These are phyloP conservation scores for Phalera bucephala DNA, from an alignment of 2,888 invertebrate species.

Conservation along the genomic window DNA sequence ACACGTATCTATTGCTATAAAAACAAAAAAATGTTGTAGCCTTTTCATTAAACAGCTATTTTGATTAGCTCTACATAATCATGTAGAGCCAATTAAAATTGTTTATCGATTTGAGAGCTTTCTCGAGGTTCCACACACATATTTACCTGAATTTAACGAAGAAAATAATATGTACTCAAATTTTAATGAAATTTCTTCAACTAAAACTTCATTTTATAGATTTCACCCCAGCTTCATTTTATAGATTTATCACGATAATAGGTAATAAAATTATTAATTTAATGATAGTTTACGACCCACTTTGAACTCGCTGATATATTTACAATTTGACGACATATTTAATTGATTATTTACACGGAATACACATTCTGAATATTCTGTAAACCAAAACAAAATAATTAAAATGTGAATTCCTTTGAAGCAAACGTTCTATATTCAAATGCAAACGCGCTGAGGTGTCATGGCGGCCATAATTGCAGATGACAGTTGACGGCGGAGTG, in stretches of 20 bases:
- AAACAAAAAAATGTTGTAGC: too few relatives aligned
- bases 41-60: too few relatives aligned
- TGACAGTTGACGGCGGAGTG: slow-evolving; percentile 68
- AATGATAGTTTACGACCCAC: slow-evolving; percentile 21
- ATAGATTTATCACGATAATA: slow-evolving; percentile 14
- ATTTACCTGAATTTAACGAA: too few relatives aligned
- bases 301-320: slow-evolving; percentile 27
- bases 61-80: too few relatives aligned
- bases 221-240: too few relatives aligned
- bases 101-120: too few relatives aligned
- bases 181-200: too few relatives aligned
- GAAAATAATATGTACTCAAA: too few relatives aligned
- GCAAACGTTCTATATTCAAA: slow-evolving; percentile 68
- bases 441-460: slow-evolving; percentile 73
- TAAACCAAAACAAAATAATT: slow-evolving; percentile 33
- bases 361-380: slow-evolving; percentile 22
- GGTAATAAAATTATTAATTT: slow-evolving; percentile 23
- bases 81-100: too few relatives aligned
- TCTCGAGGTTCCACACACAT: too few relatives aligned
- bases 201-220: too few relatives aligned
- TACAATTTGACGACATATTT: slow-evolving; percentile 29
- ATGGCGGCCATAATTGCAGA: slow-evolving; percentile 73
- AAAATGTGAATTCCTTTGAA: slow-evolving; percentile 43
- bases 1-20: too few relatives aligned
- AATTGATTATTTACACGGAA: slow-evolving; percentile 36